Evolutionary conservation across 1,140 invertebrate species (phyloP).

Genomic region (Drosophila lacteicornis): DNA sequence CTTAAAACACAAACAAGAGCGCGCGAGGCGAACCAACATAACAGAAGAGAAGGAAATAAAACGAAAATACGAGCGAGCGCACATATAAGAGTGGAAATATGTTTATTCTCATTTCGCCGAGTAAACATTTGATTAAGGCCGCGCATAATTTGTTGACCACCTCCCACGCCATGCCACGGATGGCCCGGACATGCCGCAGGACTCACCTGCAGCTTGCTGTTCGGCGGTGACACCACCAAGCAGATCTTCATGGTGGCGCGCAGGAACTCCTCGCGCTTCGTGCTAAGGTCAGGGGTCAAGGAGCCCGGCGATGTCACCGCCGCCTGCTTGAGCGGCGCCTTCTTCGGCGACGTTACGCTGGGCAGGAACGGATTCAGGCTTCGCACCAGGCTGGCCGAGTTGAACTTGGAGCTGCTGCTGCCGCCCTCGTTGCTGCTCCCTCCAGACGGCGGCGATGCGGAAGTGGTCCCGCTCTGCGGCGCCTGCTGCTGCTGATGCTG

Average conservation of each 20-base stretch:
- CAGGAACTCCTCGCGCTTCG: slow-evolving; percentile 86
- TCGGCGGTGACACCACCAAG: slow-evolving; percentile 83
- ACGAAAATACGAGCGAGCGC: slow-evolving; percentile 36
- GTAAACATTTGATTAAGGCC: slow-evolving; percentile 55
- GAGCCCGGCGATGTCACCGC: slow-evolving; percentile 60
- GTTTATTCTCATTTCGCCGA: slow-evolving; percentile 59
- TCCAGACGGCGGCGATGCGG: slow-evolving; percentile 19
- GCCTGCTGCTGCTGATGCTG: slow-evolving; percentile 43
- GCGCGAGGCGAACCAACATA: background rate
- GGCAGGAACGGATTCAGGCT: slow-evolving; percentile 67
- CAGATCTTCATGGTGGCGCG: slow-evolving; percentile 85
- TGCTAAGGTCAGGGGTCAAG: slow-evolving; percentile 72
- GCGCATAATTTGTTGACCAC: slow-evolving; percentile 45
- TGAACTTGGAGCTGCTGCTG: slow-evolving; percentile 38
- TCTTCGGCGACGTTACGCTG: slow-evolving; percentile 59
- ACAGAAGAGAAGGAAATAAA: slow-evolving; percentile 30
- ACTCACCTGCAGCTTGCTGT: slow-evolving; percentile 84
- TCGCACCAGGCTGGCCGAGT: slow-evolving; percentile 48
- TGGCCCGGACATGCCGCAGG: slow-evolving; percentile 6
- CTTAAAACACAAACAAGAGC: slow-evolving; percentile 37
- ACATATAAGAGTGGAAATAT: slow-evolving; percentile 49
- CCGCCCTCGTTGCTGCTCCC: slow-evolving; percentile 28
- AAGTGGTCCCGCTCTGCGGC: slow-evolving; percentile 13
- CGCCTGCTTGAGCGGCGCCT: slow-evolving; percentile 50
- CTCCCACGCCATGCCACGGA: background rate